Percentiles rank a stretch among this genome's conserved stretches.
phyloP scores from a whole-genome alignment of 2,113 vertebrate species.

The Myrmecobius fasciatus region DNA sequence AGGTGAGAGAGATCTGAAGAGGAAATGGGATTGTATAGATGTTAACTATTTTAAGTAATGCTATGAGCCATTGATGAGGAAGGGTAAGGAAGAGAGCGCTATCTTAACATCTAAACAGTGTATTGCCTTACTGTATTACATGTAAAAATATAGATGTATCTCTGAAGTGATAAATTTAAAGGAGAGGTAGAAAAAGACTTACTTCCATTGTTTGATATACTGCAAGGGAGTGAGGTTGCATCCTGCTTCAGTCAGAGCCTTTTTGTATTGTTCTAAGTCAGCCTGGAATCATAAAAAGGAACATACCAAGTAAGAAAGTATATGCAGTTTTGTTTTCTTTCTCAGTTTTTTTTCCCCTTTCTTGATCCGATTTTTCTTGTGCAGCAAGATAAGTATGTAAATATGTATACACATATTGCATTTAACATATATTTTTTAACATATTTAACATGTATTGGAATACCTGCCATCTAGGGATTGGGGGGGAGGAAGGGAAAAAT shows the following conservation, averaged over 20 bases:
- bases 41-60: constrained; percentile 29
- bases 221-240: constrained; percentile 95
- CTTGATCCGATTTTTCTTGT: too few relatives aligned
- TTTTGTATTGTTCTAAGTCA: constrained; percentile 97
- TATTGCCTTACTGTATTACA: constrained; percentile 27
- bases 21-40: neutral
- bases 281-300: constrained; percentile 85
- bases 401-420: too few relatives aligned
- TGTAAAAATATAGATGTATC: too few relatives aligned
- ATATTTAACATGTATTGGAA: too few relatives aligned
- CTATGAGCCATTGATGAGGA: constrained; percentile 2
- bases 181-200: constrained; percentile 81
- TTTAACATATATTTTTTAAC: too few relatives aligned
- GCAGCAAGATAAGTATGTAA: too few relatives aligned
- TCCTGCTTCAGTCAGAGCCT: constrained; percentile 91
- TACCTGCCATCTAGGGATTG: too few relatives aligned
- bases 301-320: constrained; percentile 11
- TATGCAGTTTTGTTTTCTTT: too few relatives aligned
- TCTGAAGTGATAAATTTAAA: constrained; percentile 47
- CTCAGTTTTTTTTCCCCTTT: too few relatives aligned
- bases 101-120: neutral
- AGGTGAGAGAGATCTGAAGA: neutral
- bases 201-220: constrained; percentile 99
- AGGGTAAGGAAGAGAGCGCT: constrained; percentile 25
- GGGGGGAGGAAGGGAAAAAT: too few relatives aligned